Base-by-base conservation (phyloP, 1,140 invertebrate genomes). In the Pararge aegeria region DNA sequence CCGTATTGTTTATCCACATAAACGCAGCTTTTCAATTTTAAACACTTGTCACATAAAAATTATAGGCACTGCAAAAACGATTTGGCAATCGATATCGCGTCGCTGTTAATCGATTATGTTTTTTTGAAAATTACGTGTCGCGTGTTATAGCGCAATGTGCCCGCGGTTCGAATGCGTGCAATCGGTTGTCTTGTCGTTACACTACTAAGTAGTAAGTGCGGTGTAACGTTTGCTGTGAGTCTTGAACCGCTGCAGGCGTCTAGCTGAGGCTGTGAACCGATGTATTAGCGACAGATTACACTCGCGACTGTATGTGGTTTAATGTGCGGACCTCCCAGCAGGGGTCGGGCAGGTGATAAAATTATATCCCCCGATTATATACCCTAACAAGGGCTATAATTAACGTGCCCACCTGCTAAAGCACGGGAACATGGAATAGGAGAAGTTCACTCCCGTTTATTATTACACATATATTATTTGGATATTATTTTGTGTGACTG, bases 171-270 rank as follows among this genome's bases (percentile, higher is more conserved):
- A 59, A 75, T 63, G 71, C 84, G 84, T 87, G 80, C 70, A 75
- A 70, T 37, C 82, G 50, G 64, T 48, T 64, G 79, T 76, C 76
- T 64, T 55, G 78, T 70, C 72, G 75, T 73, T 73, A 66, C 58
- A 75, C 72, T 78, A 87, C 83, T 87, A 76, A 68, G 61, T 67
- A 70, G 51, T 87, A 73, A 67, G 61, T 65, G 68, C 51, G 46
- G 13, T 34, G 52, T 61, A 62, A 68, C 42, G 63, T 66, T 53
- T 55, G 46, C 74, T 65, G 61, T 53, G 56, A 49, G 49, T 29
- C 53, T 64, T 50, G 16, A 40, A 50, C 59, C 64, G 62, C 64
- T 56, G 63, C 68, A 67, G 55, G 66, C 58, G 61, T 68, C 62
- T 67, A 49, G 51, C 30, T 57, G 66, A 68, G 66, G 56, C 70